phyloP scores from a whole-genome alignment of 2,888 invertebrate species.

The Gandaritis pyraliata region DNA sequence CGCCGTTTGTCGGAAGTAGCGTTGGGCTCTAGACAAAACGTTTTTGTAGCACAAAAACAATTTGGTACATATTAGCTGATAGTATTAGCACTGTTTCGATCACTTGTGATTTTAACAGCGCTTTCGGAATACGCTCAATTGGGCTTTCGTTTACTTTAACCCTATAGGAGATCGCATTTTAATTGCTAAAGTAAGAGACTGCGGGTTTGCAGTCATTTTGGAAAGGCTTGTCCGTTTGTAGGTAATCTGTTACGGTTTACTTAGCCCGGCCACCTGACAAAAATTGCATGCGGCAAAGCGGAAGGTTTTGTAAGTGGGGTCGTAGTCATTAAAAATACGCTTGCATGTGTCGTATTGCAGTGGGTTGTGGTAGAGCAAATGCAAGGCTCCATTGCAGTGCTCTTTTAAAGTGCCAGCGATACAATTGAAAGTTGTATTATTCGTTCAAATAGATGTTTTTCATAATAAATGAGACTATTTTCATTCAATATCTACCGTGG shows the following conservation, averaged over 20 bases:
- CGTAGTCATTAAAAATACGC: background rate
- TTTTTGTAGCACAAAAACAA: background rate
- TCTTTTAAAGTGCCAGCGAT: no score
- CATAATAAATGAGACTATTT: no score
- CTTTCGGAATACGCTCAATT: background rate
- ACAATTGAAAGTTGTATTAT: no score
- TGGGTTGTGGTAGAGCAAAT: background rate
- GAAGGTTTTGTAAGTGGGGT: slow-evolving; percentile 17
- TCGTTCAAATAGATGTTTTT: no score
- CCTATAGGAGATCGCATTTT: slow-evolving; percentile 52
- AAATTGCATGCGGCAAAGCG: slow-evolving; percentile 23
- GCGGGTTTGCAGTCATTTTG: slow-evolving; percentile 56
- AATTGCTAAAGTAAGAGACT: slow-evolving; percentile 61
- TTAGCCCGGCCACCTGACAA: slow-evolving; percentile 58
- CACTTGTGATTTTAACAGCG: background rate
- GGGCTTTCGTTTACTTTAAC: background rate
- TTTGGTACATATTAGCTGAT: background rate
- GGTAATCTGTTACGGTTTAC: slow-evolving; percentile 63
- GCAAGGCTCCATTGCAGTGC: background rate
- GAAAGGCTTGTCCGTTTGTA: slow-evolving; percentile 57
- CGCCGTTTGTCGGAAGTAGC: slow-evolving; percentile 36
- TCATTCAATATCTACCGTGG: no score
- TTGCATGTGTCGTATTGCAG: background rate
- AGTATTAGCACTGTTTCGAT: background rate
- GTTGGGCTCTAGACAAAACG: slow-evolving; percentile 3